Conservation (phyloP, 2,888 invertebrate genomes). For the Orthosia cruda region DNA sequence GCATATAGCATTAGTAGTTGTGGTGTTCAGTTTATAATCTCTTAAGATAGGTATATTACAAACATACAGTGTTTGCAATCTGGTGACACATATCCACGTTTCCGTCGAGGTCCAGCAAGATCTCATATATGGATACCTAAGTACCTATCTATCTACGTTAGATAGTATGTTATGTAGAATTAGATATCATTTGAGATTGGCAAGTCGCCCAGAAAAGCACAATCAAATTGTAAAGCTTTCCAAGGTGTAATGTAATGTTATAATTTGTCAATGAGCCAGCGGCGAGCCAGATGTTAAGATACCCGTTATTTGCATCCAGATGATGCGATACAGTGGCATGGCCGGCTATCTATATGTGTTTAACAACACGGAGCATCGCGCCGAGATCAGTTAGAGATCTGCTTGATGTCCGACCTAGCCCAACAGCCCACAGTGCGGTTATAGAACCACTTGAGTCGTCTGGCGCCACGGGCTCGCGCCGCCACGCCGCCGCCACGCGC, state of each 20-base stretch:
- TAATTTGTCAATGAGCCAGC: constrained; percentile 37
- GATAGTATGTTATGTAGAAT: background rate
- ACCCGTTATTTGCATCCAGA: constrained; percentile 27
- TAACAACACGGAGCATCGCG: constrained; percentile 16
- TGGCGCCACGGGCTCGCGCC: constrained; percentile 49
- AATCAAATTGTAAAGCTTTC: constrained; percentile 11
- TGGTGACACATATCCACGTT: background rate
- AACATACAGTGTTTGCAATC: too few relatives aligned
- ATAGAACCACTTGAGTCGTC: constrained; percentile 82
- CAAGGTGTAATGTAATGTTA: constrained; percentile 25
- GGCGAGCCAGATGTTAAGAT: constrained; percentile 9
- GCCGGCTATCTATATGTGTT: background rate
- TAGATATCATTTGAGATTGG: constrained; percentile 28
- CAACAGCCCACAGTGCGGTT: constrained; percentile 73
- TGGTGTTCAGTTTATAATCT: too few relatives aligned
- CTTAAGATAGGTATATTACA: too few relatives aligned
- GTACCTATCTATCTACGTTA: background rate
- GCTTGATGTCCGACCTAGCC: constrained; percentile 75
- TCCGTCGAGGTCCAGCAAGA: background rate
- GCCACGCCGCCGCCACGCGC: constrained; percentile 42
- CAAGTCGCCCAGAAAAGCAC: constrained; percentile 20
- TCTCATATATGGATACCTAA: background rate
- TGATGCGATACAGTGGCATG: constrained; percentile 1
- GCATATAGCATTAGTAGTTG: too few relatives aligned
- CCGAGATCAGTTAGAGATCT: constrained; percentile 57